A percentile compares a stretch with the other conserved stretches of the same genome.
These are phyloP conservation scores for Protobothrops mucrosquamatus DNA, from an alignment of 2,113 vertebrate species.

Conservation along the genomic window DNA sequence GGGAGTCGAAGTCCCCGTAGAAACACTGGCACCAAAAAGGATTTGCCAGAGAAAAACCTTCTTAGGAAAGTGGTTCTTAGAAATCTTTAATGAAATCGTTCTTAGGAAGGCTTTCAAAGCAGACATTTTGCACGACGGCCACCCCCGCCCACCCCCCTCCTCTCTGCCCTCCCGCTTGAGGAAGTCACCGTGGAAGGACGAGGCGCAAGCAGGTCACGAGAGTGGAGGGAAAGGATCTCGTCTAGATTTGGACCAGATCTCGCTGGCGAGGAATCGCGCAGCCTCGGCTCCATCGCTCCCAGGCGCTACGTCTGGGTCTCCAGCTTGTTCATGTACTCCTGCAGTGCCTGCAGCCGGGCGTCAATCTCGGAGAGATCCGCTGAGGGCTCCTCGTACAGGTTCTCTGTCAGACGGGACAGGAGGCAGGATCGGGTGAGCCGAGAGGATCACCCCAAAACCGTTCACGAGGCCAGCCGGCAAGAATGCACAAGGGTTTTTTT, in stretches of 20 bases:
- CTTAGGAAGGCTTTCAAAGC: background rate
- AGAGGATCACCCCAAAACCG: background rate
- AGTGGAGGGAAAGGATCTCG: background rate
- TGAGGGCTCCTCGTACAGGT: conserved; percentile 68
- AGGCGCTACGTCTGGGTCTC: conserved; percentile 73
- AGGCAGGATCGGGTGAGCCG: accelerated
- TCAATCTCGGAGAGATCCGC: conserved; percentile 88
- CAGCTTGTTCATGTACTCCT: conserved; percentile 90
- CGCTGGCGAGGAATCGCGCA: background rate
- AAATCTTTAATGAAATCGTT: background rate
- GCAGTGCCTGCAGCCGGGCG: conserved; percentile 85
- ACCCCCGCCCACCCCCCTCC: accelerated
- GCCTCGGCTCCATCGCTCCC: too few relatives aligned
- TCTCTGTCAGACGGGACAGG: conserved; percentile 66
- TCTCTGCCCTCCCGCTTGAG: too few relatives aligned
- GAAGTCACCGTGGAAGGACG: background rate
- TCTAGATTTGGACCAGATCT: background rate
- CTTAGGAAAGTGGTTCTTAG: background rate
- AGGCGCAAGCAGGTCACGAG: accelerated
- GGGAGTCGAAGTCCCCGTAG: background rate
- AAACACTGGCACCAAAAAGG: background rate
- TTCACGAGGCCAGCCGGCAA: background rate
- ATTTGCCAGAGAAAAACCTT: background rate
- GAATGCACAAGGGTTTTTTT: too few relatives aligned
- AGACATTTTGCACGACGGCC: background rate